Evolutionary conservation across 2,113 vertebrate species (phyloP).

Genomic region (Gymnocephalus cernua): DNA sequence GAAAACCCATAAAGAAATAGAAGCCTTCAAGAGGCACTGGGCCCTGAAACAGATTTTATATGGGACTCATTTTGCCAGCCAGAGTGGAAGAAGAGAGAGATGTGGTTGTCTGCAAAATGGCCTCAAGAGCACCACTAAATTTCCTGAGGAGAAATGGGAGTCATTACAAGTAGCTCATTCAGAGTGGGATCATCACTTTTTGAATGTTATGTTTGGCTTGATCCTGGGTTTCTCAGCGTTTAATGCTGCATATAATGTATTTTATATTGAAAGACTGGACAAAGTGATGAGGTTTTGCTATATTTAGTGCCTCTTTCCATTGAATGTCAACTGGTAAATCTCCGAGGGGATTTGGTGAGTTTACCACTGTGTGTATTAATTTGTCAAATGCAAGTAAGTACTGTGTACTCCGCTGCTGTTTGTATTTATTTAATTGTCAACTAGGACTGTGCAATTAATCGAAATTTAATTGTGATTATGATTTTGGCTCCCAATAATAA

Average conservation of each 20-base stretch:
- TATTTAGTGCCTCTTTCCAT: constrained; percentile 41
- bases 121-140: constrained; percentile 59
- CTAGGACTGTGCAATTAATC: too few species aligned
- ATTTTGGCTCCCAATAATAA: too few species aligned
- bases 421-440: constrained; percentile 60
- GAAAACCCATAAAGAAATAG: constrained; percentile 75
- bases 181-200: constrained; percentile 53
- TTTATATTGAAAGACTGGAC: constrained; percentile 35
- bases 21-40: constrained; percentile 71
- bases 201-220: constrained; percentile 53
- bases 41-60: constrained; percentile 74
- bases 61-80: constrained; percentile 68
- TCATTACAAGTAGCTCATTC: constrained; percentile 65
- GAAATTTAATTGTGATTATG: too few species aligned
- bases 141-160: constrained; percentile 67
- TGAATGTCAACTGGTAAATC: constrained; percentile 36
- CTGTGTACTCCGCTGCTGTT: constrained; percentile 31
- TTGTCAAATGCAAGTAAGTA: constrained; percentile 43
- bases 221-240: constrained; percentile 32
- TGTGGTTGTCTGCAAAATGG: constrained; percentile 68
- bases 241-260: constrained; percentile 32
- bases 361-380: constrained; percentile 47
- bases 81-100: constrained; percentile 67
- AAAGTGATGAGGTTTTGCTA: constrained; percentile 39
- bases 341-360: constrained; percentile 47